Base-by-base conservation (phyloP, 2,113 vertebrate genomes). In the Myxocyprinus asiaticus region DNA sequence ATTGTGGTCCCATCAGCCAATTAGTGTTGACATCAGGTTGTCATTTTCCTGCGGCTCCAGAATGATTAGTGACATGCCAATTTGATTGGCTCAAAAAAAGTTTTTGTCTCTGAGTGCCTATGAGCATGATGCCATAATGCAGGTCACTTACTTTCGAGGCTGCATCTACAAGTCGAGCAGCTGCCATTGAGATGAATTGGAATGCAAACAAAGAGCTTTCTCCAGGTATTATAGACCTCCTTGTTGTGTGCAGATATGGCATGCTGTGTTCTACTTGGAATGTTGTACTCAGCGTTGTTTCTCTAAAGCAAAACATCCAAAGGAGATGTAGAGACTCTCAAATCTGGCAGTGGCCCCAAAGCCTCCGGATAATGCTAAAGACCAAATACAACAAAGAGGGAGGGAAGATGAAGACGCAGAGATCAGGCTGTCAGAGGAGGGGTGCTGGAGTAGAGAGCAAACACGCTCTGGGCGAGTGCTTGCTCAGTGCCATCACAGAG, bases 401-500 rank as follows among this genome's bases (percentile, higher is more conserved):
- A 22, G 11, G 47, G 22, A 47, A 47, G 76, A 75, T 78, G 50
- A 65, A 79, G 75, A 50, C 67, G 53, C 33, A n/a, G 15, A 67
- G 61, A 59, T 76, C 65, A 55, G 66, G 12, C 43, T 65, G 58
- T 15, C 45, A n/a, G n/a, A 75, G 56, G 58, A 76, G 12, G 51
- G 56, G 22, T 67, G 79, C 7, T 45, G 11, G 53, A 59, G 71
- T 58, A 48, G 9, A 81, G 22, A 73, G 44, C 73, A 76, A 59
- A 66, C 72, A 80, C 7, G 59, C 82, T 82, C 7, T 78, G 75
- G 53, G 77, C 71, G 47, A 70, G 68, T 69, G 65, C 72, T 76
- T 76, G 72, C 62, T 63, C 72, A 76, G 72, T 64, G 73, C 47
- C 72, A 76, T 81, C 58, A 76, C 66, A 76, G 68, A 71, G 70